A percentile compares a stretch with the other conserved stretches of the same genome.
These are phyloP conservation scores for Tachypleus tridentatus DNA, from an alignment of 1,140 invertebrate species.

Conservation along the genomic window DNA sequence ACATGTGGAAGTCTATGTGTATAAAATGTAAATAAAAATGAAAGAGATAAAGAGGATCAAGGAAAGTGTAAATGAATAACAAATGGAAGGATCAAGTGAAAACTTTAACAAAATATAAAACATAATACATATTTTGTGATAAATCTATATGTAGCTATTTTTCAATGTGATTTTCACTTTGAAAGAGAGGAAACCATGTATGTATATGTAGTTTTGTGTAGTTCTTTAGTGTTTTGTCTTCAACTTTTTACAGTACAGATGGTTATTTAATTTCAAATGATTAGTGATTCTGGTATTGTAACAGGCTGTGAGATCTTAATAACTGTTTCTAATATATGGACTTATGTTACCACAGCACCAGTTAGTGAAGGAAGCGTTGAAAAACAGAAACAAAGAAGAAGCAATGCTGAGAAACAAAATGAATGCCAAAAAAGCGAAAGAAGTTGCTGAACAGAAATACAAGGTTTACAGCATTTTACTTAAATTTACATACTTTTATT, in stretches of 20 bases:
- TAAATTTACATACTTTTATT: constrained; percentile 27
- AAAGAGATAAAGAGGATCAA: no score
- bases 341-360: constrained; percentile 50
- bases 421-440: constrained; percentile 84
- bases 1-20: no score
- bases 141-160: no score
- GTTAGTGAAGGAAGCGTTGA: constrained; percentile 70
- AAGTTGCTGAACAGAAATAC: constrained; percentile 90
- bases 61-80: no score
- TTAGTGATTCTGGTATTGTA: not conserved
- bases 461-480: constrained; percentile 36
- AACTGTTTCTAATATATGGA: not conserved
- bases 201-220: constrained; percentile 1
- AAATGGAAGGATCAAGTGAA: no score
- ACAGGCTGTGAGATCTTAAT: no score
- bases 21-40: no score
- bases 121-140: no score
- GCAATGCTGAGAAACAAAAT: constrained; percentile 68
- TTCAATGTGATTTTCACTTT: no score
- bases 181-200: not conserved
- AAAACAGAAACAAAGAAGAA: constrained; percentile 75
- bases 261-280: no score
- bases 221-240: constrained; percentile 7
- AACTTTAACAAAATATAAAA: no score
- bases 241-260: no score